Conservation (phyloP, 2,888 invertebrate species). For the Drosophila atripex region DNA sequence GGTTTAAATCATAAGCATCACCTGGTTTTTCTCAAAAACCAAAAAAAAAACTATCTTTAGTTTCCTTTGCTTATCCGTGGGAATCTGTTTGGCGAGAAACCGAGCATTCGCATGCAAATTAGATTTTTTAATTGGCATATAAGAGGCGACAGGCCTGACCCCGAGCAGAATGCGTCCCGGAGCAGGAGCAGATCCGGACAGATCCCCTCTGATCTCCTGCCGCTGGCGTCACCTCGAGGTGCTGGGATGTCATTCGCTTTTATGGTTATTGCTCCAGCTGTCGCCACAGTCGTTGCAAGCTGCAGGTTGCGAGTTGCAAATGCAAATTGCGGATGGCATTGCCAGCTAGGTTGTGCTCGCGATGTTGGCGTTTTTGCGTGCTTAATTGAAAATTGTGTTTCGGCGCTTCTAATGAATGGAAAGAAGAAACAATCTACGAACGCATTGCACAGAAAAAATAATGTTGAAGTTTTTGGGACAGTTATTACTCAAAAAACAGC, state of each 20-base stretch:
- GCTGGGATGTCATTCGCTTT: conserved; percentile 74
- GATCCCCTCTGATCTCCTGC: conserved; percentile 36
- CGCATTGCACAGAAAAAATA: conserved; percentile 27
- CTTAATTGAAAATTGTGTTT: conserved; percentile 66
- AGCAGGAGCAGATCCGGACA: conserved; percentile 22
- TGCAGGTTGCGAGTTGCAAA: conserved; percentile 52
- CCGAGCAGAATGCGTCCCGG: conserved; percentile 28
- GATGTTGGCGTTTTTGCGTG: conserved; percentile 75
- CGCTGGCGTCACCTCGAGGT: conserved; percentile 64
- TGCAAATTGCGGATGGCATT: conserved; percentile 73
- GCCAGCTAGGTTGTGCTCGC: conserved; percentile 42
- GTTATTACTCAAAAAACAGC: no score
- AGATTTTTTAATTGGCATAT: conserved; percentile 79
- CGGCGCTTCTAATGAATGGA: conserved; percentile 33
- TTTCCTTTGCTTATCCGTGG: conserved; percentile 34
- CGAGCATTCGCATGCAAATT: conserved; percentile 68
- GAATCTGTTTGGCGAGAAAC: conserved; percentile 29
- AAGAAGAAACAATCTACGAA: conserved; percentile 37
- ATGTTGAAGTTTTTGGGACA: background rate
- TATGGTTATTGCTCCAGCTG: conserved; percentile 69
- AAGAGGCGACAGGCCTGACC: conserved; percentile 59
- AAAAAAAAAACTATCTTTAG: background rate
- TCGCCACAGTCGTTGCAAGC: conserved; percentile 15
- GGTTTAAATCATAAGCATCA: conserved; percentile 21
- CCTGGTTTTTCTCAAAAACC: background rate